A percentile compares a stretch with the other conserved stretches of the same genome.
These are phyloP conservation scores for Machimus rusticus DNA, from an alignment of 2,888 invertebrate species.

Conservation along the genomic window DNA sequence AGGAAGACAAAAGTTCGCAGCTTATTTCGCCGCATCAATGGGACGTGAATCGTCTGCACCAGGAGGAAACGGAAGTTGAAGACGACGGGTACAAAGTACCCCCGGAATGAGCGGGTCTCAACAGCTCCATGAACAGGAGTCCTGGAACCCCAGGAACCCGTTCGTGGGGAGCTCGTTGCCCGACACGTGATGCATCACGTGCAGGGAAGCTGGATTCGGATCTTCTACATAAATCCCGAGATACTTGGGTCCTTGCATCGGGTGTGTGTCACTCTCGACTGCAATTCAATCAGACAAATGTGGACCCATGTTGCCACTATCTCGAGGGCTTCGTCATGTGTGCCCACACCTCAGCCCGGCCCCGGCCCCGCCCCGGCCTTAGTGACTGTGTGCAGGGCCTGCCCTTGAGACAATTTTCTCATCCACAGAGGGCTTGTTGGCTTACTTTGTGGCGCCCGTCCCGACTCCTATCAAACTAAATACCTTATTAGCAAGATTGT, in stretches of 20 bases:
- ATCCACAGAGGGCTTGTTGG: not conserved
- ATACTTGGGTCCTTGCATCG: not conserved
- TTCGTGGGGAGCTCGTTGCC: not conserved
- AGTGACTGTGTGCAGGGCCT: not conserved
- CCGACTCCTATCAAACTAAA: not conserved
- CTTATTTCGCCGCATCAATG: not conserved
- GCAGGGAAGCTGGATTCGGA: not conserved
- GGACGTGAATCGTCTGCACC: not conserved
- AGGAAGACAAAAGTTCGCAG: not conserved
- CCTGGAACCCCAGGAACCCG: not conserved
- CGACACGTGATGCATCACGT: not conserved
- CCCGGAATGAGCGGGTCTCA: not conserved
- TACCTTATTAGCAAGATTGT: not conserved
- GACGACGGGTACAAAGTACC: not conserved
- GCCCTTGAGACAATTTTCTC: not conserved
- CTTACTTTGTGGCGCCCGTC: not conserved
- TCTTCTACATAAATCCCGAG: not conserved
- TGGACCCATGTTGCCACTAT: not conserved
- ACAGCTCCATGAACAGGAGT: not conserved
- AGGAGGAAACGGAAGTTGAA: slow-evolving; percentile 7
- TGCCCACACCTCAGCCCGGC: not conserved
- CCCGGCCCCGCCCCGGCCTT: not conserved
- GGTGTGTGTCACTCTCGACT: not conserved
- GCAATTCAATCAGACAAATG: slow-evolving; percentile 7
- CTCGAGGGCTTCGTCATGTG: not conserved